phyloP scores from a whole-genome alignment of 2,888 invertebrate genomes.

The Lucinisca nassula region DNA sequence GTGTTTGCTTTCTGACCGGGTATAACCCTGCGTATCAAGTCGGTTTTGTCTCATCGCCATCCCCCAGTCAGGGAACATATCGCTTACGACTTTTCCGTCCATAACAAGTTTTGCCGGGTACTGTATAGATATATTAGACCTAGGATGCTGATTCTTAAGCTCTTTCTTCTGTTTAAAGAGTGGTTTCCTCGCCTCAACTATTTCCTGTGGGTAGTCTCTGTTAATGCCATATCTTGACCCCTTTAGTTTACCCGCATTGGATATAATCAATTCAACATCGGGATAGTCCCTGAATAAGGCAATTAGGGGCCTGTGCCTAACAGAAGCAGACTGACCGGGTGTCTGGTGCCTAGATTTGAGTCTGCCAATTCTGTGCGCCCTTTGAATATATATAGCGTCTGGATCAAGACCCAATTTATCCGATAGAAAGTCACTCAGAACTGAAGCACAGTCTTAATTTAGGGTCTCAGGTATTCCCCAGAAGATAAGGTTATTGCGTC shows the following conservation, averaged over 20 bases:
- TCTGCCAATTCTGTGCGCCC: too few relatives aligned
- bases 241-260: not conserved
- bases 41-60: not conserved
- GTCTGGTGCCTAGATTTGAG: too few relatives aligned
- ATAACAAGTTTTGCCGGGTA: slow-evolving; percentile 12
- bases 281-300: not conserved
- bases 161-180: not conserved
- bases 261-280: not conserved
- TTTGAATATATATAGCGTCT: too few relatives aligned
- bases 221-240: not conserved
- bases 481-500: too few relatives aligned
- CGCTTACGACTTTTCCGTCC: not conserved
- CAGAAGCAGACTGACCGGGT: too few relatives aligned
- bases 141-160: not conserved
- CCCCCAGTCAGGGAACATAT: slow-evolving; percentile 5
- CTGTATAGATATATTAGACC: not conserved
- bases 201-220: not conserved
- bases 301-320: not conserved
- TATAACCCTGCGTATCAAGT: too few relatives aligned
- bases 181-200: not conserved
- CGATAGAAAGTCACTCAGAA: too few relatives aligned
- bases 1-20: too few relatives aligned
- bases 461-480: too few relatives aligned
- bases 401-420: too few relatives aligned
- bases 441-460: too few relatives aligned